Evolutionary conservation across 2,888 invertebrate genomes (phyloP).

Genomic region (Diarsia brunnea): DNA sequence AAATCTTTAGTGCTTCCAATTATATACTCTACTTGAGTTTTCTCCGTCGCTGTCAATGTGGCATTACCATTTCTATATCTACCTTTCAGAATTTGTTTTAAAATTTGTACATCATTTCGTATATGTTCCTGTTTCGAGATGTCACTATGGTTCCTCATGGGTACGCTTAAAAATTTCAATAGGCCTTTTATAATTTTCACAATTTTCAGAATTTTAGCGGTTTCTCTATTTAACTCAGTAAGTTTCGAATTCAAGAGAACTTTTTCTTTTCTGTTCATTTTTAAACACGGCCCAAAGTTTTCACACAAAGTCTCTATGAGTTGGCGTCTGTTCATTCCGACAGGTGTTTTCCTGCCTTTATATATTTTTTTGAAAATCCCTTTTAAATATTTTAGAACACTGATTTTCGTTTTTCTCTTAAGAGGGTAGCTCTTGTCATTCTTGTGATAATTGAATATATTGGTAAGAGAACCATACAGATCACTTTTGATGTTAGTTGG

Average conservation of each 20-base stretch:
- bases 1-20: conserved; percentile 79
- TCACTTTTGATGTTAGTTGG: conserved; percentile 49
- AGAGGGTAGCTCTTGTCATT: conserved; percentile 49
- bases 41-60: conserved; percentile 71
- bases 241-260: conserved; percentile 74
- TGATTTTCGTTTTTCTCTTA: conserved; percentile 66
- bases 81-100: conserved; percentile 75
- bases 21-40: conserved; percentile 76
- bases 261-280: conserved; percentile 68
- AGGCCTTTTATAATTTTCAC: conserved; percentile 81
- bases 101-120: conserved; percentile 72
- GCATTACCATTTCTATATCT: conserved; percentile 54
- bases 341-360: conserved; percentile 52
- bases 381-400: conserved; percentile 75
- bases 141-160: conserved; percentile 43
- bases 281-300: conserved; percentile 74
- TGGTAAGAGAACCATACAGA: conserved; percentile 62
- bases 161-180: conserved; percentile 71
- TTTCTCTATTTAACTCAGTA: conserved; percentile 75
- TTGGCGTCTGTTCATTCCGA: conserved; percentile 67
- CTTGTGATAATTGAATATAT: conserved; percentile 58
- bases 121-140: conserved; percentile 47
- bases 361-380: conserved; percentile 78
- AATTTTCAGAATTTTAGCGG: conserved; percentile 75
- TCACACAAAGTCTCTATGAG: conserved; percentile 77